phyloP scores from a whole-genome alignment of 2,797 vertebrate species.

The Otolemur crassicaudatus region DNA sequence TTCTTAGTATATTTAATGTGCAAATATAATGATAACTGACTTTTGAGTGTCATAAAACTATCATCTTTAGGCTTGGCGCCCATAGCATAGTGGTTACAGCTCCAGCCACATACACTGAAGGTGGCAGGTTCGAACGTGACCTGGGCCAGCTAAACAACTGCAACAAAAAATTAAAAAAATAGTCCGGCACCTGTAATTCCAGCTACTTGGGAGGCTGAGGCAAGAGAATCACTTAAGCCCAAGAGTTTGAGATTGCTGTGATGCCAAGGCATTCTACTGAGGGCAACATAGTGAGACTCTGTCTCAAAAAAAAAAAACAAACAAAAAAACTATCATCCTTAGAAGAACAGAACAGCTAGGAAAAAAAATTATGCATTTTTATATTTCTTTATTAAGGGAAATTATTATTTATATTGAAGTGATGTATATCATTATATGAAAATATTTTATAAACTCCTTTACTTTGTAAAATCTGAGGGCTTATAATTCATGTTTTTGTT shows the following conservation, averaged over 20 bases:
- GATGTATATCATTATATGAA: slow-evolving; percentile 23
- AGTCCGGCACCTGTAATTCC: no score
- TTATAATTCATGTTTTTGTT: slow-evolving; percentile 4
- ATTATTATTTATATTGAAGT: slow-evolving; percentile 26
- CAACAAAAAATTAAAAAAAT: no score
- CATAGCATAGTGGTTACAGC: no score
- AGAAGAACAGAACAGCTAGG: slow-evolving; percentile 40
- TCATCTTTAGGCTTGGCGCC: not conserved
- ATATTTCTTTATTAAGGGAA: slow-evolving; percentile 18
- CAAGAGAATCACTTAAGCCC: no score
- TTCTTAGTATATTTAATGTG: slow-evolving; percentile 55
- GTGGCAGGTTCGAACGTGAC: no score
- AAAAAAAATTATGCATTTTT: not conserved
- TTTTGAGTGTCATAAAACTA: slow-evolving; percentile 43
- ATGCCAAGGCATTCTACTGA: no score
- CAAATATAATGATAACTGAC: not conserved
- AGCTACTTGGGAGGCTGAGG: no score
- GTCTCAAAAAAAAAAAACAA: not conserved
- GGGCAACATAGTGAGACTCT: no score
- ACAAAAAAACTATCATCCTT: not conserved
- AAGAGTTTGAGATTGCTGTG: no score
- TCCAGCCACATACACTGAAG: no score
- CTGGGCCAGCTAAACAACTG: no score
- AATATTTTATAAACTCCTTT: slow-evolving; percentile 54
- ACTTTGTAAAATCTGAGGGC: not conserved